Evolutionary conservation across 2,888 invertebrate genomes (phyloP), one percentile per base, ranked within the genome.

Genomic region (Thereva nobilitata): DNA sequence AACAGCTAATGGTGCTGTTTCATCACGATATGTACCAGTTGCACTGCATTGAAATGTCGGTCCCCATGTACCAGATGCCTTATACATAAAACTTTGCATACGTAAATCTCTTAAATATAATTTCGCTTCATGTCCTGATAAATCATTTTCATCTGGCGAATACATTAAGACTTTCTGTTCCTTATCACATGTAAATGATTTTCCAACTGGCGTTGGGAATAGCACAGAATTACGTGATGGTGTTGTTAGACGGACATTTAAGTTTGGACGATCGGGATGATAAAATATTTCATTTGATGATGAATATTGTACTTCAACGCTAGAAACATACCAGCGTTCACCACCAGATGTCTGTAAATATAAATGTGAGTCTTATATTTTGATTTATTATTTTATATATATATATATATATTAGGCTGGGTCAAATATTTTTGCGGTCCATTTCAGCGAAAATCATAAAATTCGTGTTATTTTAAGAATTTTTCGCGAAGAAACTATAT

Each of bases 51-150:
- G 78, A 64, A 80, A 81, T 7, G 80, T 73, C 53, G 81, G 81
- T 5, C 81, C 81, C 80, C 80, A 86, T 70, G 84, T 85, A 0
- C 86, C 86, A 49, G 88, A 88, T 52, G 88, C 89, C 77, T 91
- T 91, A 81, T 91, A 92, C 87, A 93, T 93, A 80, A 94, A 95
- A 35, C 94, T 92, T 76, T 95, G 94, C 67, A 95, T 85, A 68
- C 89, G 87, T 82, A 92, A 83, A 71, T 88, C 87, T 35, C 88
- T 84, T 9, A 90, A 82, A 72, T 86, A 86, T 0, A 90, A 80
- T 50, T 86, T 86, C 0, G 88, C 89, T 65, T 85, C 84, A 73
- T 86, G 86, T 1, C 81, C 81, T 1, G 80, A 79, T 68, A 75
- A 78, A 70, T 81, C 81, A 34, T 78, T 79, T 6, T 80, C 78